Base-by-base conservation (phyloP, 2,888 invertebrate genomes). In the Caenorhabditis parvicauda region DNA sequence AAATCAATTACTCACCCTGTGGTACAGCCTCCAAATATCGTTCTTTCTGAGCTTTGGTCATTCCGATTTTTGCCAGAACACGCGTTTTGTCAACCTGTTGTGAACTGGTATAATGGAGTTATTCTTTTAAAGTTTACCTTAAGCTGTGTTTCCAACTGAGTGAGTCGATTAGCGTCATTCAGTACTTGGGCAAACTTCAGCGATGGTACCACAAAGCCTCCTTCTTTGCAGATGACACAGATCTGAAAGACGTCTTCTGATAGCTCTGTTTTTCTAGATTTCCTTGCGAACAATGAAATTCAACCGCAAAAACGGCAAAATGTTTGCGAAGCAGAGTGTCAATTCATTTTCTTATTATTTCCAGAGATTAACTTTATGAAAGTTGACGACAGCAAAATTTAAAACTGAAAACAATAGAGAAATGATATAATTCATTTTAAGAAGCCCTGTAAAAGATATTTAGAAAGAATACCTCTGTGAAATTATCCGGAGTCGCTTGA, bases 131-230 rank as follows among this genome's bases (percentile, higher is more conserved):
- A n/a, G n/a, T n/a, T n/a, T 2, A 60, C 56, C 49, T 55, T 50
- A 32, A 69, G 29, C 21, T 68, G 68, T 17, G 57, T 81, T 43
- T 68, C 68, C 25, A 68, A 44, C 24, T 65, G 68, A 1, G 45
- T 35, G 47, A 52, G 3, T 35, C 45, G 35, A 5, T 52, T 28
- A n/a, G 46, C 25, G 29, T 62, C 57, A 32, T 62, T 62, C 19
- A 62, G 51, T 19, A 45, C 54, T 42, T 62, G 62, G 5, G 62
- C 50, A 1, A 62, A 17, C 48, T 61, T 61, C 19, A 48, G 43
- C 7, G 62, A 54, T 9, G 37, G 29, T 6, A 54, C 57, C 1
- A 45, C 48, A 19, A 62, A 54, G 17, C 62, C 62, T 5, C 50
- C 57, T 38, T 62, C 62, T 44, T 62, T 62, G 19, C 50, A 54